A percentile compares a stretch with the other conserved stretches of the same genome.
Conservation (phyloP, 2,797 vertebrate genomes). For the Pteropus rufus region DNA sequence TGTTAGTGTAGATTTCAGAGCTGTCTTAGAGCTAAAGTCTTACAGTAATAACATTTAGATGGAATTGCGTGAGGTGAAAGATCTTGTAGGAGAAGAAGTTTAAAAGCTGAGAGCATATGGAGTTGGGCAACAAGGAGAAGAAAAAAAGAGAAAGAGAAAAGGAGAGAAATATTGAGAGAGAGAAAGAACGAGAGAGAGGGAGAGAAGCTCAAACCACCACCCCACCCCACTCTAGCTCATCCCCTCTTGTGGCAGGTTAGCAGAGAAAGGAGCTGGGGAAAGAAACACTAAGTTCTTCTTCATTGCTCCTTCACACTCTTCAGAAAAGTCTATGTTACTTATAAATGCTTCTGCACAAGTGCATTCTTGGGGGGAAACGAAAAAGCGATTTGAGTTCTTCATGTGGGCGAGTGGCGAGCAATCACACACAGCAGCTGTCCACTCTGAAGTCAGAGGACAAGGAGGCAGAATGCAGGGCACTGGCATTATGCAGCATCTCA, state of each 20-base stretch:
- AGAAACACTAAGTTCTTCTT: background rate
- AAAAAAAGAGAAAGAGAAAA: background rate
- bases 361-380: background rate
- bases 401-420: background rate
- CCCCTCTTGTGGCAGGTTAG: background rate
- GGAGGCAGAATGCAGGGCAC: background rate
- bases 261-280: background rate
- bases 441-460: background rate
- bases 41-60: background rate
- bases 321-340: background rate
- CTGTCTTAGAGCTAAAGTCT: background rate
- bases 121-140: background rate
- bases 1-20: background rate
- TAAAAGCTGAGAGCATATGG: background rate
- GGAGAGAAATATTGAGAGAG: no score
- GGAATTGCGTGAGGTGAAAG: background rate
- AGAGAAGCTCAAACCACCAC: background rate
- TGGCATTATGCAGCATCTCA: background rate
- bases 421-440: background rate
- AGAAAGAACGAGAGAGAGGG: background rate
- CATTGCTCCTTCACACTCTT: background rate
- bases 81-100: background rate
- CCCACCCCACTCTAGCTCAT: no score
- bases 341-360: background rate
- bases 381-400: background rate